Evolutionary conservation across 2,888 invertebrate genomes (phyloP).

Genomic region (Melanostoma scalare): DNA sequence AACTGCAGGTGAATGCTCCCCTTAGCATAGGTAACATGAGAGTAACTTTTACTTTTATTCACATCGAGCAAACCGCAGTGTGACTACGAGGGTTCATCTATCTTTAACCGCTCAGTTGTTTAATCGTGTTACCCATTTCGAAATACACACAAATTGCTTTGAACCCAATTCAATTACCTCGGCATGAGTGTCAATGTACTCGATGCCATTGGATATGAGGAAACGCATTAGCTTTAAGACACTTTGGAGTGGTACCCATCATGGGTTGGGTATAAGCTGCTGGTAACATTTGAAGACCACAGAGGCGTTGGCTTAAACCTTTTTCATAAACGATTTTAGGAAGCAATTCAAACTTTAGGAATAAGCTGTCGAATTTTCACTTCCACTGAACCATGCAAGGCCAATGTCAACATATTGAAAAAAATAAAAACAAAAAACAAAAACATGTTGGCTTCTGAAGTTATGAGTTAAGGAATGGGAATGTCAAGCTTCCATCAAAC

Average conservation of each 20-base stretch:
- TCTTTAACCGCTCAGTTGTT: constrained; percentile 33
- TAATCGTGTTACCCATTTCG: constrained; percentile 58
- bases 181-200: constrained; percentile 64
- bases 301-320: background rate
- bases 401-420: constrained; percentile 53
- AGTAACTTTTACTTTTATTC: constrained; percentile 68
- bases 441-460: constrained; percentile 45
- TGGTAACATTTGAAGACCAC: background rate
- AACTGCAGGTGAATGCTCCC: constrained; percentile 62
- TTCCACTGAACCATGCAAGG: constrained; percentile 37
- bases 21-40: constrained; percentile 22
- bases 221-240: constrained; percentile 25
- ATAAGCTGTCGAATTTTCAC: constrained; percentile 4
- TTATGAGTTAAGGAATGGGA: background rate
- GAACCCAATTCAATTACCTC: constrained; percentile 61
- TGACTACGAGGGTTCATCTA: constrained; percentile 38
- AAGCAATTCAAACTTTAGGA: background rate
- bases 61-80: constrained; percentile 44
- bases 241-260: background rate
- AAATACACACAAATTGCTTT: constrained; percentile 50
- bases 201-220: constrained; percentile 36
- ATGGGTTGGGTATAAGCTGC: background rate
- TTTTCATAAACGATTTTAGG: background rate
- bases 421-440: background rate
- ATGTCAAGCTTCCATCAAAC: constrained; percentile 7